Conservation (phyloP, 1,140 invertebrate genomes). For the Drosophila hydei region DNA sequence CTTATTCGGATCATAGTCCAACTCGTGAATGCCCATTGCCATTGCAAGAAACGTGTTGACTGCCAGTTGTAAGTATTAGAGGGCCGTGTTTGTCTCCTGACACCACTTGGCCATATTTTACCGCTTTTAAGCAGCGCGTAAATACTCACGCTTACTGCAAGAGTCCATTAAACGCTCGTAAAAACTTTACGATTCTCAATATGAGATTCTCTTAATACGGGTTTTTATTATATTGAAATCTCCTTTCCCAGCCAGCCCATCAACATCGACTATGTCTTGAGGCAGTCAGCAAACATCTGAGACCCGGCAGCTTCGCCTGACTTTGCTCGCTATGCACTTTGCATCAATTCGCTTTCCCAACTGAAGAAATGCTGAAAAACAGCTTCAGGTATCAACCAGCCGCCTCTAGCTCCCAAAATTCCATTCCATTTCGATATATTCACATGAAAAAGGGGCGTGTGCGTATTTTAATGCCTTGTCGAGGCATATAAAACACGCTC, state of each 20-base stretch:
- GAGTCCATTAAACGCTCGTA: slow-evolving; percentile 83
- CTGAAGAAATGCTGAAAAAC: slow-evolving; percentile 53
- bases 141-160: slow-evolving; percentile 83
- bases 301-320: slow-evolving; percentile 36
- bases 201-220: slow-evolving; percentile 83
- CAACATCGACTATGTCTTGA: slow-evolving; percentile 49
- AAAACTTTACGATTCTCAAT: slow-evolving; percentile 83
- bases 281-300: slow-evolving; percentile 52
- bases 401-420: slow-evolving; percentile 4
- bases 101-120: slow-evolving; percentile 79
- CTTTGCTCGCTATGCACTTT: slow-evolving; percentile 37
- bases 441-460: slow-evolving; percentile 51
- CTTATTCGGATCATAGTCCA: slow-evolving; percentile 12
- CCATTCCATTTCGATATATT: background rate
- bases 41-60: slow-evolving; percentile 24
- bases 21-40: background rate
- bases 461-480: slow-evolving; percentile 74
- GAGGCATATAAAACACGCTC: slow-evolving; percentile 76
- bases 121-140: slow-evolving; percentile 81
- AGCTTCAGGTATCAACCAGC: slow-evolving; percentile 62
- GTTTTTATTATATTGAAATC: slow-evolving; percentile 83
- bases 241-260: slow-evolving; percentile 70
- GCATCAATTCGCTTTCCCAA: slow-evolving; percentile 48
- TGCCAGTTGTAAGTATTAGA: slow-evolving; percentile 28
- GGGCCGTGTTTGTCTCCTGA: slow-evolving; percentile 54